A percentile compares a stretch with the other conserved stretches of the same genome.
phyloP scores from a whole-genome alignment of 2,797 vertebrate species.

The Tinamus major region DNA sequence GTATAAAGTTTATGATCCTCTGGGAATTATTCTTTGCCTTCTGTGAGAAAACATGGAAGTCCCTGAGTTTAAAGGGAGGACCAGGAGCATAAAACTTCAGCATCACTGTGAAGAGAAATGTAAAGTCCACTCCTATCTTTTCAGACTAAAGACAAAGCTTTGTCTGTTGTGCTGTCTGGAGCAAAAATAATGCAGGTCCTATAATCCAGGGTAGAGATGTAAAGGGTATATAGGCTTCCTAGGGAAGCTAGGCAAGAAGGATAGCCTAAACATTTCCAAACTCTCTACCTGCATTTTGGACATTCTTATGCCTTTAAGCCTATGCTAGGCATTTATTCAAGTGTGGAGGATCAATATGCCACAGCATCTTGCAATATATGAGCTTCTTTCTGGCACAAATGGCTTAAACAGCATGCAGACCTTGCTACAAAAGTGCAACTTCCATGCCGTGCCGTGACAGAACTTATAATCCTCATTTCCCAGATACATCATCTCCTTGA shows the following conservation, averaged over 20 bases:
- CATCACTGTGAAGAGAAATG: not conserved
- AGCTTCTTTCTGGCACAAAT: not conserved
- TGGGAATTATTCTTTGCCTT: not conserved
- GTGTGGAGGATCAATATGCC: not conserved
- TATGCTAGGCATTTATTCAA: not conserved
- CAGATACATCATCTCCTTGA: fast-evolving
- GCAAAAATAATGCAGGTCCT: not conserved
- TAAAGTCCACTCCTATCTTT: not conserved
- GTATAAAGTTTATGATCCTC: not conserved
- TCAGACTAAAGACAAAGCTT: not conserved
- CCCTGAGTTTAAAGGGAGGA: not conserved
- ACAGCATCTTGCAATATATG: not conserved
- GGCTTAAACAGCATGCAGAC: fast-evolving
- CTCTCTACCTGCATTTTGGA: not conserved
- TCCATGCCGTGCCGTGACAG: not conserved
- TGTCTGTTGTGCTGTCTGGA: not conserved
- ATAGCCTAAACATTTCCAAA: not conserved
- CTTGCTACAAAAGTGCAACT: not conserved
- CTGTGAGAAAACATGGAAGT: not conserved
- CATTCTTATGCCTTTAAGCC: not conserved
- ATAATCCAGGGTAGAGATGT: not conserved
- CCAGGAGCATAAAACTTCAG: not conserved
- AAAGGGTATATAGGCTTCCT: not conserved
- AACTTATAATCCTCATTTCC: not conserved
- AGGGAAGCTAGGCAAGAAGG: not conserved